phyloP scores from a whole-genome alignment of 92 coral and sea anemone species.

The Porites divaricata region DNA sequence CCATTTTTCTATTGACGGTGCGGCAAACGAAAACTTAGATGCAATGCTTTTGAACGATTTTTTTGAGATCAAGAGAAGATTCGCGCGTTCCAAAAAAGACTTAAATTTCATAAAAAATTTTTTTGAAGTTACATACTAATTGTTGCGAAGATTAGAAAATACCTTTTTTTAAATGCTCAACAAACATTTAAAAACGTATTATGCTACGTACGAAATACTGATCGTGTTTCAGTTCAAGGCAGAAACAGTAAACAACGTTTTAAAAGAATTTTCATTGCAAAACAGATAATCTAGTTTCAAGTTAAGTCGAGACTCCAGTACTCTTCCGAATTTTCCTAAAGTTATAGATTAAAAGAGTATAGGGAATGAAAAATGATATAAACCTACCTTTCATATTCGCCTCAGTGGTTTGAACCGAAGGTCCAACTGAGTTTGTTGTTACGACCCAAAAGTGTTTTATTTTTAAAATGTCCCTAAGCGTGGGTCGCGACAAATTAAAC shows the following conservation, averaged over 20 bases:
- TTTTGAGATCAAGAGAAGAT: no score
- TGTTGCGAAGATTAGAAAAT: not conserved
- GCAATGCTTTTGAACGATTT: no score
- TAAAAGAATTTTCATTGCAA: constrained; percentile 8
- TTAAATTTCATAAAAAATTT: no score
- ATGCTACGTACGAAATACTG: not conserved
- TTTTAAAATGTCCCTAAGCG: constrained; percentile 18
- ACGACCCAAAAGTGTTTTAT: not conserved
- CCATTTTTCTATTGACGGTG: no score
- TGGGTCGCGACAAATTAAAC: constrained; percentile 13
- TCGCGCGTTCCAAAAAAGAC: no score
- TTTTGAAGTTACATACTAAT: no score
- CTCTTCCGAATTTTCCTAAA: not conserved
- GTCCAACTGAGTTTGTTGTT: not conserved
- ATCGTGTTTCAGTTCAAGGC: not conserved
- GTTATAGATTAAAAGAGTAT: not conserved
- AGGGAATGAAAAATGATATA: not conserved
- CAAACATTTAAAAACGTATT: not conserved
- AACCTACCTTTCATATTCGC: constrained; percentile 24
- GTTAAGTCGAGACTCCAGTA: not conserved
- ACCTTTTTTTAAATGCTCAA: not conserved
- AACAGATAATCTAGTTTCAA: not conserved
- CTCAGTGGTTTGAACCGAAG: not conserved
- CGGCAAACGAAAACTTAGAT: no score
- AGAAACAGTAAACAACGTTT: constrained; percentile 14